Conservation (phyloP, 2,113 vertebrate genomes). For the Neofelis nebulosa region DNA sequence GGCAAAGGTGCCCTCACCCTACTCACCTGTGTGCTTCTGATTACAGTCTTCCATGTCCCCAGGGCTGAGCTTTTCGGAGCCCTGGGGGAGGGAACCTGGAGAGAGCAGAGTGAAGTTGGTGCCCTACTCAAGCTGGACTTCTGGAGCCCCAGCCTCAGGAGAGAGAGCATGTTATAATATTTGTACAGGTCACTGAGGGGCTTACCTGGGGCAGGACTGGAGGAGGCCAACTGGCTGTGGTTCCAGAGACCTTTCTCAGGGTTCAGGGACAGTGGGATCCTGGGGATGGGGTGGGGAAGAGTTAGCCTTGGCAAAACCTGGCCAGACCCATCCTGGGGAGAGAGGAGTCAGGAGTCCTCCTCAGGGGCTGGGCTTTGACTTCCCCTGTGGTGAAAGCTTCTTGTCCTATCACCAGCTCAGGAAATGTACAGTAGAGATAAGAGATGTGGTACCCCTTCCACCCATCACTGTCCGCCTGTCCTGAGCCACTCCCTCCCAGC, state of each 20-base stretch:
- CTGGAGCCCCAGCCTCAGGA: not conserved
- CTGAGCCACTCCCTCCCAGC: constrained; percentile 20
- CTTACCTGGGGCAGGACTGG: constrained; percentile 57
- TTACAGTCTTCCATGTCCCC: constrained; percentile 45
- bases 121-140: not conserved
- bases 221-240: constrained; percentile 50
- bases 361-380: not conserved
- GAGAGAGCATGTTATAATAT: not conserved
- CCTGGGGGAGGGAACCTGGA: constrained; percentile 45
- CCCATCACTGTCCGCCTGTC: not conserved
- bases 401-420: constrained; percentile 3
- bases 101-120: not conserved
- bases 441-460: not conserved
- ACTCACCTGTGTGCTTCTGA: constrained; percentile 38
- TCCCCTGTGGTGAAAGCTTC: not conserved
- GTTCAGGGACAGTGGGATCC: constrained; percentile 35
- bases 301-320: constrained; percentile 34
- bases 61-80: not conserved
- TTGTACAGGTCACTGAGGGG: not conserved
- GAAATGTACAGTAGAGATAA: not conserved
- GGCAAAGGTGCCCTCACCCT: not conserved
- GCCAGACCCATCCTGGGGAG: not conserved
- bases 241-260: constrained; percentile 55
- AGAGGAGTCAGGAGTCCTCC: not conserved
- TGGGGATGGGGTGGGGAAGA: not conserved